Conservation (phyloP, 2,113 vertebrate species). For the Rattus norvegicus region GRCr8 NC_086038.1:45323001-45323500, state of each 20-base stretch:
- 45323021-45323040: too few relatives aligned
- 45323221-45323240: background rate
- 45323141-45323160: constrained; percentile 46
- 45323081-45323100: constrained; percentile 9
- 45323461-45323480: background rate
- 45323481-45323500: background rate
- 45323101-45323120: background rate
- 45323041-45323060: background rate
- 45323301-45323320: background rate
- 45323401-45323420: background rate
- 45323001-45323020: too few relatives aligned
- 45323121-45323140: background rate
- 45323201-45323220: background rate
- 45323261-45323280: background rate
- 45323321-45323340: background rate
- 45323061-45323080: background rate
- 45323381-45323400: background rate
- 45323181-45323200: background rate
- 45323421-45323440: background rate
- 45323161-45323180: background rate
- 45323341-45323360: background rate
- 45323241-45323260: background rate
- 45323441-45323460: background rate
- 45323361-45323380: background rate
- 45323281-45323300: background rate